Evolutionary conservation across 2,888 invertebrate genomes (phyloP).

Genomic region (Phrixothrix hirtus): DNA sequence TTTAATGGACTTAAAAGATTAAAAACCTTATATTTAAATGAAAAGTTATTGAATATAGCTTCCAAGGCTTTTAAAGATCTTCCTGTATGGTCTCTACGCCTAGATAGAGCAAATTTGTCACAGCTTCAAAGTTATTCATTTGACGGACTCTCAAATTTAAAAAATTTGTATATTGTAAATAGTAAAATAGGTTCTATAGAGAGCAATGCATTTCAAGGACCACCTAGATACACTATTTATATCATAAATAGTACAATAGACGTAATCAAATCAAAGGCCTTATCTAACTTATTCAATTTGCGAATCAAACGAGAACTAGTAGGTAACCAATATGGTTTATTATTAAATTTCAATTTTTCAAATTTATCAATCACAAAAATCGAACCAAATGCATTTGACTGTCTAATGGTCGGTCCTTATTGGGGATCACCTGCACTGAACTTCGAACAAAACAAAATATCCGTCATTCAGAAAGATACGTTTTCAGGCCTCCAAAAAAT

Average conservation of each 20-base stretch:
- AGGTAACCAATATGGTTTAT: neutral
- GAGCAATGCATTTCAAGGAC: neutral
- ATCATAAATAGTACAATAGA: neutral
- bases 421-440: too few relatives aligned
- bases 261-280: neutral
- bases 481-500: conserved; percentile 2
- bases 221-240: neutral
- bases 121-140: conserved; percentile 1
- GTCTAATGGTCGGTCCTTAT: neutral
- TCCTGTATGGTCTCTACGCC: too few relatives aligned
- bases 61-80: neutral
- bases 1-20: neutral
- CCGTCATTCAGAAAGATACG: neutral
- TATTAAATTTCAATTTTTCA: conserved; percentile 1
- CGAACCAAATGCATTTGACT: neutral
- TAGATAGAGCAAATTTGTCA: neutral
- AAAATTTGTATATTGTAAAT: conserved; percentile 1
- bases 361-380: neutral
- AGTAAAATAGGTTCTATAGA: neutral
- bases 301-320: neutral
- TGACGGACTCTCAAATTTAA: conserved; percentile 1
- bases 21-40: too few relatives aligned
- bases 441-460: neutral
- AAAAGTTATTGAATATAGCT: neutral
- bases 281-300: neutral